Conservation (phyloP, 2,797 vertebrate genomes). For the Amazona ochrocephala region DNA sequence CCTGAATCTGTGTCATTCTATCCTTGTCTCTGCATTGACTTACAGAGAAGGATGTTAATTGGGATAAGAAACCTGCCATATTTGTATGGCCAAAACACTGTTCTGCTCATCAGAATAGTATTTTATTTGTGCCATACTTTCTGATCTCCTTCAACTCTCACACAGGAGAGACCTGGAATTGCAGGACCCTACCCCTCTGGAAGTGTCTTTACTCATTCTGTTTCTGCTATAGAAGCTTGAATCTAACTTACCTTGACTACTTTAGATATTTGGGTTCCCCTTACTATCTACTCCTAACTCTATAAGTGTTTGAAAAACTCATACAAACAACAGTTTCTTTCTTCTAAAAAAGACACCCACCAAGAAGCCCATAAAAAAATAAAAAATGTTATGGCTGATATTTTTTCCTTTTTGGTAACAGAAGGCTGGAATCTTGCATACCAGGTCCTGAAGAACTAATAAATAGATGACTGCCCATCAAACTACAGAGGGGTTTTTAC, state of each 20-base stretch:
- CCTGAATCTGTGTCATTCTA: background rate
- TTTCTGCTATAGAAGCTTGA: background rate
- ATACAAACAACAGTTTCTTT: background rate
- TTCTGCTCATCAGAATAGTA: background rate
- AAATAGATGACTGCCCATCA: background rate
- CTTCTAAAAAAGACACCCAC: background rate
- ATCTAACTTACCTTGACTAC: background rate
- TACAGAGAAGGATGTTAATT: background rate
- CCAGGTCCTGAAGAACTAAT: conserved; percentile 4
- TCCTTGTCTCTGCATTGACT: background rate
- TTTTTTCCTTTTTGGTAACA: conserved; percentile 30
- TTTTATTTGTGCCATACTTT: background rate
- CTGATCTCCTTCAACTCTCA: background rate
- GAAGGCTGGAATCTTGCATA: background rate
- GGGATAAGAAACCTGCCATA: background rate
- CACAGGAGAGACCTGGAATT: background rate
- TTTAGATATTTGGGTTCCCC: background rate
- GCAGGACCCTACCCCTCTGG: background rate
- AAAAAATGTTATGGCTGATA: background rate
- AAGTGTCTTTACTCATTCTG: background rate
- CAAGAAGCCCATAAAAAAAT: background rate
- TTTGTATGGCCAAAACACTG: background rate
- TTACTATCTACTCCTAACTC: background rate
- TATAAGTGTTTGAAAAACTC: background rate
- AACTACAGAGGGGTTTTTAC: background rate